Percentiles rank a stretch among this genome's conserved stretches.
These are phyloP conservation scores for Phortica magna DNA, from an alignment of 2,888 invertebrate genomes.

Conservation along the genomic window DNA sequence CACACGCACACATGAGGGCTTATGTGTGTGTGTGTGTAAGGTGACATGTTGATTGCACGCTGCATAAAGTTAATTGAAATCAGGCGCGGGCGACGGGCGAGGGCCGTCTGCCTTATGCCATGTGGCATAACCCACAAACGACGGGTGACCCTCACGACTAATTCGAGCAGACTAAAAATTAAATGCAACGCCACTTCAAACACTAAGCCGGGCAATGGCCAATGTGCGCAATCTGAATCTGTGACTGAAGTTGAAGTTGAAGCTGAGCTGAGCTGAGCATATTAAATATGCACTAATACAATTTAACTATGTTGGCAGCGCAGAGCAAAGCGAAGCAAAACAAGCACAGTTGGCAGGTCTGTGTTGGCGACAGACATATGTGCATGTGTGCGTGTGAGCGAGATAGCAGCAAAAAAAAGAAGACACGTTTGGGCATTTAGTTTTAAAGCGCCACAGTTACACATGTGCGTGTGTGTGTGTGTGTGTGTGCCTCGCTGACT, in stretches of 20 bases:
- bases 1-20: background rate
- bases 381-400: too few species aligned
- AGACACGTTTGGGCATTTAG: too few species aligned
- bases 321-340: background rate
- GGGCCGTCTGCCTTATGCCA: too few species aligned
- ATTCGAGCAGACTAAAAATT: slow-evolving; percentile 3
- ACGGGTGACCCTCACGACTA: background rate
- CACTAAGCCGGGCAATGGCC: background rate
- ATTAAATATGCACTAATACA: background rate
- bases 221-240: too few species aligned
- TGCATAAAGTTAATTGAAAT: slow-evolving; percentile 12
- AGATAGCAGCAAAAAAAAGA: too few species aligned
- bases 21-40: background rate
- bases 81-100: background rate
- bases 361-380: too few species aligned
- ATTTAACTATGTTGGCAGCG: background rate
- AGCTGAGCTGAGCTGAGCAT: background rate
- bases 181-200: slow-evolving; percentile 7
- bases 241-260: too few species aligned
- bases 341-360: background rate
- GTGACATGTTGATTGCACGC: background rate
- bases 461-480: background rate
- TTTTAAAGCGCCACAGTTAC: background rate
- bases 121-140: background rate
- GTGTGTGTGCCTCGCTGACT: too few species aligned